Conservation (phyloP, 2,113 vertebrate species). For the Rhinichthys klamathensis region DNA sequence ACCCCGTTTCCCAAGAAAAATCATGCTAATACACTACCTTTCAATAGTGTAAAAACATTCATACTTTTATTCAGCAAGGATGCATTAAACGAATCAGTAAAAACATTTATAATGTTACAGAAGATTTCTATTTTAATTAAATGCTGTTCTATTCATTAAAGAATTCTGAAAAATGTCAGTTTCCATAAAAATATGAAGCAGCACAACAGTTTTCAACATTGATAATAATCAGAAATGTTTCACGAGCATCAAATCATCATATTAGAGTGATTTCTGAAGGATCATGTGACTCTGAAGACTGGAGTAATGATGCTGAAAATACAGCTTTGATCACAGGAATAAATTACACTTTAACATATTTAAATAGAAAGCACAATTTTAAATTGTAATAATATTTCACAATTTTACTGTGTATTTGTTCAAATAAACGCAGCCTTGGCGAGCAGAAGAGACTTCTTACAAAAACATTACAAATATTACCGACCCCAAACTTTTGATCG, state of each 20-base stretch:
- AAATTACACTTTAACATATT: too few relatives aligned
- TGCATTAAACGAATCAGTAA: background rate
- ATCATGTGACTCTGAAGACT: background rate
- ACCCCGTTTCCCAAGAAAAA: background rate
- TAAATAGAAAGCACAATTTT: too few relatives aligned
- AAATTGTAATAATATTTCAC: background rate
- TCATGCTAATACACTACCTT: too few relatives aligned
- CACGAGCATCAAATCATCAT: too few relatives aligned
- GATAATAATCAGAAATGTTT: background rate
- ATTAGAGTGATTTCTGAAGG: background rate
- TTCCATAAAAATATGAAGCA: background rate
- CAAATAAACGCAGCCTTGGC: background rate
- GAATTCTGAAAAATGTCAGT: background rate
- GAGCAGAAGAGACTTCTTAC: background rate
- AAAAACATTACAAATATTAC: background rate
- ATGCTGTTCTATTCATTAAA: background rate
- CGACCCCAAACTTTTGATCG: background rate
- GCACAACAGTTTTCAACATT: background rate
- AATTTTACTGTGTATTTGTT: background rate
- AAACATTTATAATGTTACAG: background rate
- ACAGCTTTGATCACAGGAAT: background rate
- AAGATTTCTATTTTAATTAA: background rate
- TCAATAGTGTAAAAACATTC: background rate
- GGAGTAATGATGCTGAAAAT: constrained; percentile 3
- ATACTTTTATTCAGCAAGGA: background rate